A percentile compares a stretch with the other conserved stretches of the same genome.
Conservation (phyloP, 2,113 vertebrate genomes). For the Marmota monax region DNA sequence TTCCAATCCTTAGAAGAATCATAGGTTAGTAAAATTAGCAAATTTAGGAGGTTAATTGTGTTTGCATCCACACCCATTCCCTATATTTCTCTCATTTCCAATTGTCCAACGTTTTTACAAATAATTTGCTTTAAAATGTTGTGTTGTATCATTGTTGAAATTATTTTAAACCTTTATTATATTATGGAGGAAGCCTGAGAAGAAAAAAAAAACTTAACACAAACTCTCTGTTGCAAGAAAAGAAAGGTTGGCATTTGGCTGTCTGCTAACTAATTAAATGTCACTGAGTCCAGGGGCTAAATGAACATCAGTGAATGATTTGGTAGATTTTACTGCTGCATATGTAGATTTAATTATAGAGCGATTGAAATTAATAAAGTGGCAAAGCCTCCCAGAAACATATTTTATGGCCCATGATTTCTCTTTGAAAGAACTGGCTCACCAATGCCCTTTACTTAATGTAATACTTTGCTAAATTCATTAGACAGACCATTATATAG, state of each 20-base stretch:
- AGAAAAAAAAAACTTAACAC: neutral
- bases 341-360: conserved; percentile 84
- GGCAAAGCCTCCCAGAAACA: conserved; percentile 57
- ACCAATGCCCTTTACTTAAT: conserved; percentile 60
- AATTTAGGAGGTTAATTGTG: neutral
- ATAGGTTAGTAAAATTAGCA: neutral
- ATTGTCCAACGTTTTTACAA: neutral
- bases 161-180: conserved; percentile 54
- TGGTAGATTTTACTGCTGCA: conserved; percentile 76
- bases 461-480: conserved; percentile 61
- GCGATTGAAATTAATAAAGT: conserved; percentile 78
- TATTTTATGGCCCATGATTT: conserved; percentile 69
- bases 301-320: conserved; percentile 64
- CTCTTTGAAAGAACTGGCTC: conserved; percentile 52
- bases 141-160: conserved; percentile 15
- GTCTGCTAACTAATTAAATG: conserved; percentile 81
- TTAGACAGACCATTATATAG: conserved; percentile 54
- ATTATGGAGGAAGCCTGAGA: neutral
- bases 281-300: conserved; percentile 79
- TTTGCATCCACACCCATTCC: neutral
- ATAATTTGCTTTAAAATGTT: conserved; percentile 41
- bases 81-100: conserved; percentile 13
- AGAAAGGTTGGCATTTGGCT: conserved; percentile 70
- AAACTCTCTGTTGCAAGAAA: conserved; percentile 20
- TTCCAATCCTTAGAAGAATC: neutral